Base-by-base conservation (phyloP, 2,888 invertebrate genomes). In the Melanargia galathea region DNA sequence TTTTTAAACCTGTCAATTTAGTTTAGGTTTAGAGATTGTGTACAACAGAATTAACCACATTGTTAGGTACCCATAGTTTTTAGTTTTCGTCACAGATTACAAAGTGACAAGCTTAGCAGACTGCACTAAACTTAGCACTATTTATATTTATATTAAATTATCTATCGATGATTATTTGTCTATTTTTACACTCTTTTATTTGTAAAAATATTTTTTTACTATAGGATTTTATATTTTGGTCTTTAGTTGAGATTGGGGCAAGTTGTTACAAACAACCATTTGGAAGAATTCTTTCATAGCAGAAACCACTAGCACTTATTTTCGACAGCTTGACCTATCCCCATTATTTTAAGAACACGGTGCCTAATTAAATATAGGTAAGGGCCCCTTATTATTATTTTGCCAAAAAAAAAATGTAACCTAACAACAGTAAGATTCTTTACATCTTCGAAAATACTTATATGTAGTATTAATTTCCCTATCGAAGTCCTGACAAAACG, bases 281-380 rank as follows among this genome's bases (percentile, higher is more conserved):
- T 16, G 10, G 2, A 2, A 20, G 45, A 18, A 45, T 7, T 16
- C 6, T 26, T 48, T 2, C n/a, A n/a, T 45, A 20, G 8, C 43
- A 18, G n/a, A 10, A 45, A 18, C 6, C 20, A 10, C 20, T 11
- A 20, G 22, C 20, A 22, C 18, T 22, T 13, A 26, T 7, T 26
- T 7, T 16, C 5, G 48, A 16, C 51, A 51, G 30, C 30, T 11
- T 51, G 30, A 10, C 16, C 5, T 33, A 11, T 10, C 20, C n/a
- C 16, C 18, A 20, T 52, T 49, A 49, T 49, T 26, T 26, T 18
- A 16, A 24, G 24, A 55, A 40, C 18, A 55, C 55, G 35, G 55
- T 49, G 65, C 65, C 59, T 65, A 62, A 13, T 45, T 43, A 38
- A n/a, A 45, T 54, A 16, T 56, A 62, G 65, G 65, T 65, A 65